phyloP scores from a whole-genome alignment of 2,888 invertebrate species.

The Coenonympha glycerion region DNA sequence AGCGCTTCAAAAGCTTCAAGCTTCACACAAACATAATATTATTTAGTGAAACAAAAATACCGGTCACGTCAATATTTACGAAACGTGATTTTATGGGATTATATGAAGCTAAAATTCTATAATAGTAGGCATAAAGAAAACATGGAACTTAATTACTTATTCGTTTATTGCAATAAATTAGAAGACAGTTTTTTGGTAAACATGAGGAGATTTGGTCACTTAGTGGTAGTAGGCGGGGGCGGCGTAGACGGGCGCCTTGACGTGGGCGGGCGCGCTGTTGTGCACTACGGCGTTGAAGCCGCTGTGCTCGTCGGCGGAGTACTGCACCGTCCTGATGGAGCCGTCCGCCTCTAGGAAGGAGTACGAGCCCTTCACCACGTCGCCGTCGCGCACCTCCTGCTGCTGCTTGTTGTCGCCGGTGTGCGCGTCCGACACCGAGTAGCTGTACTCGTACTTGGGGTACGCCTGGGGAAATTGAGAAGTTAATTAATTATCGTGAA shows the following conservation, averaged over 20 bases:
- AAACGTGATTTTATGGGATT: too few relatives aligned
- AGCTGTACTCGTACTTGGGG: conserved; percentile 63
- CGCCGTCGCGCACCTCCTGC: conserved; percentile 67
- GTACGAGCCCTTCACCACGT: conserved; percentile 68
- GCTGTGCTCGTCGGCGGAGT: conserved; percentile 67
- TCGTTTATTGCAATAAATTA: conserved; percentile 44
- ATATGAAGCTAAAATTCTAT: too few relatives aligned
- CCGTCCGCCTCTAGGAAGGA: conserved; percentile 69
- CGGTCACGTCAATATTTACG: too few relatives aligned
- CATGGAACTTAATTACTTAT: not conserved
- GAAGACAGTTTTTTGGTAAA: conserved; percentile 29
- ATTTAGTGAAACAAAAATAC: too few relatives aligned
- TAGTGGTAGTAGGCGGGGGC: conserved; percentile 45
- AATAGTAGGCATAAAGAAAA: too few relatives aligned
- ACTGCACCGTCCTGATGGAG: conserved; percentile 66
- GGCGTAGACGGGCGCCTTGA: conserved; percentile 43
- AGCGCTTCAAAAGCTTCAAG: too few relatives aligned
- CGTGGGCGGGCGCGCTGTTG: conserved; percentile 49
- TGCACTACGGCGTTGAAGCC: conserved; percentile 58
- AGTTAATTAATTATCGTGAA: too few relatives aligned
- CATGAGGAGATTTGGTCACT: not conserved
- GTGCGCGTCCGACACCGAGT: conserved; percentile 70
- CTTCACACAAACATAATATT: too few relatives aligned
- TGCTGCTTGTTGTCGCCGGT: conserved; percentile 72
- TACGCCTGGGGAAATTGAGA: conserved; percentile 34